Conservation (phyloP, 2,797 vertebrate genomes). For the Spinus olivaceus region DNA sequence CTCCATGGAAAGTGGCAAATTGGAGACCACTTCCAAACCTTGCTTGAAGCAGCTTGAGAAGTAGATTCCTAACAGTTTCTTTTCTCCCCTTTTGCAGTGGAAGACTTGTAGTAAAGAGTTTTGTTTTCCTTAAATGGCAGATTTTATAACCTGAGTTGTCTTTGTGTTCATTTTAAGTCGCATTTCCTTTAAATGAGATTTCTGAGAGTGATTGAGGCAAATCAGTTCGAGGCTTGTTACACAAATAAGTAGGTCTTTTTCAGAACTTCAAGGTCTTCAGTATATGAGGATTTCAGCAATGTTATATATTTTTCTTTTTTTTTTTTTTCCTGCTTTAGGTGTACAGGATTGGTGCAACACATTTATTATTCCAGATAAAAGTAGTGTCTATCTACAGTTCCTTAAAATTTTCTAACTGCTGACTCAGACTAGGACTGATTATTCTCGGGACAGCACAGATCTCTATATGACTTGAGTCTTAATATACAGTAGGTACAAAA, state of each 20-base stretch:
- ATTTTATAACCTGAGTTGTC: neutral
- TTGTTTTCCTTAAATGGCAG: neutral
- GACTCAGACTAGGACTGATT: neutral
- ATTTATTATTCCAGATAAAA: neutral
- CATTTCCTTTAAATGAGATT: neutral
- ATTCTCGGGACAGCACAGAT: neutral
- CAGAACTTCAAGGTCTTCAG: neutral
- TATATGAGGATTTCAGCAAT: neutral
- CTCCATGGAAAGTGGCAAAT: neutral
- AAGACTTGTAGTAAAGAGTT: neutral
- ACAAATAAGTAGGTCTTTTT: neutral
- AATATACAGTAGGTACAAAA: neutral
- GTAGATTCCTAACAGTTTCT: neutral
- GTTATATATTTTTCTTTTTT: too few species aligned
- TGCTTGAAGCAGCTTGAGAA: neutral
- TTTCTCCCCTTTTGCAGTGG: neutral
- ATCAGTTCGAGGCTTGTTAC: neutral
- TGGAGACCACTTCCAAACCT: neutral
- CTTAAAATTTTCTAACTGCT: neutral
- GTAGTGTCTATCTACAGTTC: neutral
- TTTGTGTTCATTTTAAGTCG: neutral
- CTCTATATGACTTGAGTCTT: neutral
- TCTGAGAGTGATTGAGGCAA: neutral
- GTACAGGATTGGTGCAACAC: neutral
- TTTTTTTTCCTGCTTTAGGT: neutral